Percentiles rank a stretch among this genome's conserved stretches.
Conservation (phyloP, 2,113 vertebrate species). For the Hyaena hyaena region DNA sequence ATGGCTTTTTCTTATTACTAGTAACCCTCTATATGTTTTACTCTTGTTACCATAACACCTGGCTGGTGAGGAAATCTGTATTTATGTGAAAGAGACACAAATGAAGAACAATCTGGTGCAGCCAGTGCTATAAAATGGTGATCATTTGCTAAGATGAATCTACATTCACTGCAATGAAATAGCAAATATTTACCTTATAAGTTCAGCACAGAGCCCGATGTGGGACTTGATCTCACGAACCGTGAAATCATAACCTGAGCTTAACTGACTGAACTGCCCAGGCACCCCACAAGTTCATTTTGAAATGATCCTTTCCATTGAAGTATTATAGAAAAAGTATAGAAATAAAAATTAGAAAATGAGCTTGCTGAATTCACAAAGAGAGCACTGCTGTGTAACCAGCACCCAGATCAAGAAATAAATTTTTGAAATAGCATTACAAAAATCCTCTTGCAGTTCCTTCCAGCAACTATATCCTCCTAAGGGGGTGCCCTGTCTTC, state of each 20-base stretch:
- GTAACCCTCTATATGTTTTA: neutral
- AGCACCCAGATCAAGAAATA: neutral
- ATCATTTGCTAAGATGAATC: neutral
- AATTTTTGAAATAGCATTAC: neutral
- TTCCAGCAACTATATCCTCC: neutral
- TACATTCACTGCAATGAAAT: neutral
- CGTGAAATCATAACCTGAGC: too few relatives aligned
- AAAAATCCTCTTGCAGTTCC: neutral
- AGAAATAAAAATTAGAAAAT: neutral
- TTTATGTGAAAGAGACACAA: constrained; percentile 26
- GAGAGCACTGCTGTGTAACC: neutral
- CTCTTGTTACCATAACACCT: neutral
- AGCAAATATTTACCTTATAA: neutral
- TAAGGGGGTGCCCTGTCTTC: neutral
- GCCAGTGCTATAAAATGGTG: neutral
- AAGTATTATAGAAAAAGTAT: neutral
- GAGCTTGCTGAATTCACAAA: neutral
- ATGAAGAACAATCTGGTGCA: neutral
- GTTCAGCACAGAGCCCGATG: neutral
- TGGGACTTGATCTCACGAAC: too few relatives aligned
- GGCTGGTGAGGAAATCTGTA: constrained; percentile 13
- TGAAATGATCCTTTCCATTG: constrained; percentile 16
- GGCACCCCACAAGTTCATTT: neutral
- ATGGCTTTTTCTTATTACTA: neutral
- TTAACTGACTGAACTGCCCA: too few relatives aligned